These are phyloP conservation scores for Pristionchus mayeri DNA, from an alignment of 2,888 invertebrate genomes.

Conservation along the genomic window DNA sequence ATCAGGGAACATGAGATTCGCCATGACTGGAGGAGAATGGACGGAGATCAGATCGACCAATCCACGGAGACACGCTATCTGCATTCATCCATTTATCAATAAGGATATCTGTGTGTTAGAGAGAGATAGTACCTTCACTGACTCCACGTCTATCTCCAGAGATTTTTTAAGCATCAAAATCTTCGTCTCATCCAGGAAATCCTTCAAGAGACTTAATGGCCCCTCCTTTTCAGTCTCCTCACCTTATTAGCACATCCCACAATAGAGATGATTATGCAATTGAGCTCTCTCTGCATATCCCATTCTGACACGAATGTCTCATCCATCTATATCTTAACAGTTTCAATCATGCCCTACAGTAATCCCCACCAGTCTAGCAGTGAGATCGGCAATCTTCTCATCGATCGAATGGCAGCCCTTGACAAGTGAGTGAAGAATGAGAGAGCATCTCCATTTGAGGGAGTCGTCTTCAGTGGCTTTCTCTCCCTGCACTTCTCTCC, in stretches of 20 bases:
- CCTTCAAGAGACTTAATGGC: neutral
- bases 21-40: neutral
- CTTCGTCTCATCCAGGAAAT: neutral
- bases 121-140: neutral
- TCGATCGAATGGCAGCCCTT: neutral
- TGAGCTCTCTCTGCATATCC: constrained; percentile 38
- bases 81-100: neutral
- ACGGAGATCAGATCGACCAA: constrained; percentile 6
- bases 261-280: neutral
- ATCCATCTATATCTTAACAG: neutral
- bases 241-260: constrained; percentile 29
- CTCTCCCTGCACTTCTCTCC: neutral
- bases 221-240: neutral
- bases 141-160: neutral
- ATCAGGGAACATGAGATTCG: neutral
- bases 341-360: neutral
- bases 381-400: neutral
- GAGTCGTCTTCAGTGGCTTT: constrained; percentile 22
- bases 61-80: neutral
- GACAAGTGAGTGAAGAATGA: constrained; percentile 19
- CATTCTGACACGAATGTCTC: constrained; percentile 11
- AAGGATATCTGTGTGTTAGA: neutral
- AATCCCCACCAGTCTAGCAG: neutral
- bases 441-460: constrained; percentile 40
- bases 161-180: constrained; percentile 15